Conservation (phyloP, 2,797 vertebrate genomes). For the Halcyon smyrnensis region DNA sequence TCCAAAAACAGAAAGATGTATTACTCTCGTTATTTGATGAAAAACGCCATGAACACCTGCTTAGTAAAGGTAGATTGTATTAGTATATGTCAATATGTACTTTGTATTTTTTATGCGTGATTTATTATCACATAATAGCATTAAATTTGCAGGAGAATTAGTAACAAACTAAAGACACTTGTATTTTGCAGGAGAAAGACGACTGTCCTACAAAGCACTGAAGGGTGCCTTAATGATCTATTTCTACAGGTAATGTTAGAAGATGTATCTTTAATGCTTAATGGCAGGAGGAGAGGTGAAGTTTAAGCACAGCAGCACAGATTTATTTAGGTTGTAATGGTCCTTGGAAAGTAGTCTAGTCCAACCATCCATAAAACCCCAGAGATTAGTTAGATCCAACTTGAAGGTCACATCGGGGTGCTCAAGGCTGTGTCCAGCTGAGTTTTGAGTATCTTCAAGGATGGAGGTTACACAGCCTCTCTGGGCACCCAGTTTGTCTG, state of each 20-base stretch:
- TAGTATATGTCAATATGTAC: neutral
- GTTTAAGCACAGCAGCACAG: neutral
- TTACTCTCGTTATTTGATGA: slow-evolving; percentile 92
- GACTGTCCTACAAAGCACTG: slow-evolving; percentile 93
- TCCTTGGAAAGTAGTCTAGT: neutral
- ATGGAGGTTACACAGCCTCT: neutral
- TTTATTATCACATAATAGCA: neutral
- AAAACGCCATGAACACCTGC: slow-evolving; percentile 91
- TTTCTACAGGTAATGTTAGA: slow-evolving; percentile 90
- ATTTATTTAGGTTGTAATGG: neutral
- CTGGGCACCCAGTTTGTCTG: neutral
- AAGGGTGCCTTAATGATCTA: slow-evolving; percentile 97
- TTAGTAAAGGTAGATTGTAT: slow-evolving; percentile 87
- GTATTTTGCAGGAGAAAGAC: slow-evolving; percentile 87
- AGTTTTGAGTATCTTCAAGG: neutral
- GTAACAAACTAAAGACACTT: neutral
- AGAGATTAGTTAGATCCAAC: neutral
- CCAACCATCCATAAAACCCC: neutral
- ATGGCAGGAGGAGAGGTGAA: neutral
- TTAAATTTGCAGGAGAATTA: neutral
- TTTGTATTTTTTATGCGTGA: neutral
- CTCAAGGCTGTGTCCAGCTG: neutral
- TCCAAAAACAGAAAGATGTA: slow-evolving; percentile 87
- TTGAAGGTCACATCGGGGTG: neutral
- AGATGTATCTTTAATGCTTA: neutral